A percentile compares a stretch with the other conserved stretches of the same genome.
Evolutionary conservation across 2,888 invertebrate genomes (phyloP).

Genomic region (Athalia cordata): DNA sequence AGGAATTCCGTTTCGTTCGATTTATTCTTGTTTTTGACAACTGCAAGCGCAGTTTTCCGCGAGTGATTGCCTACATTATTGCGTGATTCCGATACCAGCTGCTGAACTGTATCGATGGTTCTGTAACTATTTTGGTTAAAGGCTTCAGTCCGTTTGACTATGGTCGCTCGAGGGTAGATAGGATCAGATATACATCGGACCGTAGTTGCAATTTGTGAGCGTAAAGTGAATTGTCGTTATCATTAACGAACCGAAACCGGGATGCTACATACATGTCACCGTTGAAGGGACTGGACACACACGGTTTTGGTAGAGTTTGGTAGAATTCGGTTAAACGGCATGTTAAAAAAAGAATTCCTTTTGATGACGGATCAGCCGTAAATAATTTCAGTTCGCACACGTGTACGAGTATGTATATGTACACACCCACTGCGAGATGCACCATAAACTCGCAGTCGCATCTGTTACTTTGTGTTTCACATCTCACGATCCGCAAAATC

Average conservation of each 20-base stretch:
- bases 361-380: slow-evolving; percentile 28
- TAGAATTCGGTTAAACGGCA: no score
- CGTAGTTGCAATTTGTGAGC: slow-evolving; percentile 23
- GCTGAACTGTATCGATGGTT: not conserved
- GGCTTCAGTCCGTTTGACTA: slow-evolving; percentile 28
- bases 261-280: not conserved
- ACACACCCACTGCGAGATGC: no score
- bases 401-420: no score
- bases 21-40: not conserved
- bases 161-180: not conserved
- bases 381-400: slow-evolving; percentile 22
- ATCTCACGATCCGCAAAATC: no score
- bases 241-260: slow-evolving; percentile 18
- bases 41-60: no score
- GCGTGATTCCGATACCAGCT: no score
- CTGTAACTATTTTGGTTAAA: not conserved
- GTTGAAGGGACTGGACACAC: no score
- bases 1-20: no score
- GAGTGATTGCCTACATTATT: no score
- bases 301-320: no score
- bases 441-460: no score
- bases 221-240: slow-evolving; percentile 32
- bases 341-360: slow-evolving; percentile 27
- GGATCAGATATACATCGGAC: not conserved
- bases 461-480: no score